phyloP scores from a whole-genome alignment of 2,888 invertebrate species.

The Trissolcus brochymenae region DNA sequence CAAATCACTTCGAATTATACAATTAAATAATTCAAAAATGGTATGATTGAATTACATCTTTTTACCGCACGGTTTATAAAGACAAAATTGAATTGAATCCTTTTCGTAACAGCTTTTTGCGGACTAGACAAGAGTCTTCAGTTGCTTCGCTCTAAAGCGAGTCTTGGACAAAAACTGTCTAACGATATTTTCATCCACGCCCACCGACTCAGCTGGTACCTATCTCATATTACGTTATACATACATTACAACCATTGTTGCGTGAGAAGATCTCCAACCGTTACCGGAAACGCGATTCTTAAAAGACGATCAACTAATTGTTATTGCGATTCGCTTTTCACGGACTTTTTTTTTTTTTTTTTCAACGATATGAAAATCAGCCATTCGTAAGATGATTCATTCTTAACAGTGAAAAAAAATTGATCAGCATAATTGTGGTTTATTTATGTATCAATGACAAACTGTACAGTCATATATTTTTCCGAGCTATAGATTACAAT shows the following conservation, averaged over 20 bases:
- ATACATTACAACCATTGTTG: conserved; percentile 37
- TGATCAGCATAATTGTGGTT: conserved; percentile 22
- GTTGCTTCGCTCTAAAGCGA: conserved; percentile 21
- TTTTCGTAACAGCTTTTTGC: conserved; percentile 24
- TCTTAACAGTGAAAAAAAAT: conserved; percentile 6
- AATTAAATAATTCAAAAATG: conserved; percentile 1
- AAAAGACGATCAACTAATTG: conserved; percentile 36
- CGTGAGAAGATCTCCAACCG: conserved; percentile 41
- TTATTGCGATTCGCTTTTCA: conserved; percentile 30
- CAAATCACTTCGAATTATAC: not conserved
- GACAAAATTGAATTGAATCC: conserved; percentile 18
- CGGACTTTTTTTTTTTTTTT: conserved; percentile 11
- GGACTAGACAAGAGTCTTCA: conserved; percentile 18
- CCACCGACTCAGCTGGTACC: conserved; percentile 50
- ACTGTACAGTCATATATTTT: conserved; percentile 10
- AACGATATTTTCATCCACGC: conserved; percentile 60
- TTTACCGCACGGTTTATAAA: conserved; percentile 10
- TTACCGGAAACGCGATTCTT: conserved; percentile 34
- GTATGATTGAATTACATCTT: conserved; percentile 13
- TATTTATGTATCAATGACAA: conserved; percentile 38
- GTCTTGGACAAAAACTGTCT: conserved; percentile 31
- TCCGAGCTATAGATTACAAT: too few species aligned
- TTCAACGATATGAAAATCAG: conserved; percentile 18
- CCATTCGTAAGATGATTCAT: conserved; percentile 11
- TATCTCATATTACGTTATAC: conserved; percentile 49